Evolutionary conservation across 2,797 vertebrate genomes (phyloP), one percentile per base, ranked within the genome.

Genomic region (Falco rusticolus): DNA sequence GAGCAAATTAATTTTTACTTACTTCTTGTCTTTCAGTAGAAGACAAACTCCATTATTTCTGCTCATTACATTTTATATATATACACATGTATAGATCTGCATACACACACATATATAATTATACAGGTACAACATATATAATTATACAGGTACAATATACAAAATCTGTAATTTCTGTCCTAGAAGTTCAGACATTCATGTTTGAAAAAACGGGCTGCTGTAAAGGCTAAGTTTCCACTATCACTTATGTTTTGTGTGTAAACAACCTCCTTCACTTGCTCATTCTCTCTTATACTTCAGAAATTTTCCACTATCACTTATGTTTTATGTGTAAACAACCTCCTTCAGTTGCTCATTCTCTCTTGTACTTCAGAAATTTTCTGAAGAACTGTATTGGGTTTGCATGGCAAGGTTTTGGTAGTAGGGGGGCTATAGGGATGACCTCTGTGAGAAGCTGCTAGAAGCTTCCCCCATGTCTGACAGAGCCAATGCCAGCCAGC

Each of bases 51-150:
- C 0, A 37, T 47, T 74, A n/a, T 51, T 71, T 43, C 22, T 72
- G 8, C 6, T 79, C 0, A 2, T 26, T 78, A 13, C 5, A 14
- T 77, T 53, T 37, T 34, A 5, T 34, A 11, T 22, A 18, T 37
- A 17, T 26, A 33, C 21, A 10, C 1, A 17, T 2, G n/a, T 6
- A 41, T 10, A 34, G 3, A 57, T 1, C 1, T 39, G 20, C 18
- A 39, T 41, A 4, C 4, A 68, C 2, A 33, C 10, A 37, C 37
- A 37, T 37, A 37, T 37, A 37, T 37, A 37, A 37, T 37, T 37
- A 37, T 37, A 53, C 3, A 82, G 21, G 10, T 8, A 59, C 8
- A 68, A 69, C 37, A 37, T 37, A 37, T 37, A 37, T 37, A 11
- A 37, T 37, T 37, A 37, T 37, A 53, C 3, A 82, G 21, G 10